phyloP scores from a whole-genome alignment of 2,797 vertebrate species.

The Oreochromis mossambicus region DNA sequence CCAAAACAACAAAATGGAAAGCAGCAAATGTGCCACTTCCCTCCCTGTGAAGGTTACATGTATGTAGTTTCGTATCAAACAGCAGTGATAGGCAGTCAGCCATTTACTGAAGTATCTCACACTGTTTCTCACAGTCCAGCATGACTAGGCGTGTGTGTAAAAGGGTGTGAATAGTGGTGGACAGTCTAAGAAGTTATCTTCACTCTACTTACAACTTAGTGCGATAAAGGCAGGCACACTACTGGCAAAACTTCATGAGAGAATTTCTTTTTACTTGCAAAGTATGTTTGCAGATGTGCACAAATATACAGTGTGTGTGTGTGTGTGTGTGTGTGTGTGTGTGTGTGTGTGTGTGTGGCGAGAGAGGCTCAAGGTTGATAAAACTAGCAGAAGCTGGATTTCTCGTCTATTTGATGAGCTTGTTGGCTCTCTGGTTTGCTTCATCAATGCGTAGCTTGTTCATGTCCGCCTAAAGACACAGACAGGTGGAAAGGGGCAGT shows the following conservation, averaged over 20 bases:
- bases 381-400: conserved; percentile 5
- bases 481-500: background rate
- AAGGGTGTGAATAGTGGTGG: background rate
- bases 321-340: background rate
- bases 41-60: background rate
- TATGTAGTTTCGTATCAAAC: conserved; percentile 38
- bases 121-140: conserved; percentile 36
- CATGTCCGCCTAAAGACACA: conserved; percentile 83
- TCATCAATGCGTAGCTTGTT: conserved; percentile 89
- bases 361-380: conserved; percentile 27
- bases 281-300: background rate
- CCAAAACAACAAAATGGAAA: background rate
- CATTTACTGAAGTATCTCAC: conserved; percentile 14
- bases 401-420: conserved; percentile 85
- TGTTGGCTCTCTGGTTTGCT: conserved; percentile 91
- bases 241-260: conserved; percentile 4
- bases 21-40: conserved; percentile 7
- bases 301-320: background rate
- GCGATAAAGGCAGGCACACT: conserved; percentile 1
- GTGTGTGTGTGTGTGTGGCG: background rate
- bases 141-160: background rate
- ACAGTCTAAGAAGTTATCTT: background rate
- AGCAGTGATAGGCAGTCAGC: conserved; percentile 29
- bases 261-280: background rate
- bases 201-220: background rate